Evolutionary conservation across 2,797 vertebrate species (phyloP), one percentile per base, ranked within the genome.

Genomic region (Euphonia xanthogaster): DNA sequence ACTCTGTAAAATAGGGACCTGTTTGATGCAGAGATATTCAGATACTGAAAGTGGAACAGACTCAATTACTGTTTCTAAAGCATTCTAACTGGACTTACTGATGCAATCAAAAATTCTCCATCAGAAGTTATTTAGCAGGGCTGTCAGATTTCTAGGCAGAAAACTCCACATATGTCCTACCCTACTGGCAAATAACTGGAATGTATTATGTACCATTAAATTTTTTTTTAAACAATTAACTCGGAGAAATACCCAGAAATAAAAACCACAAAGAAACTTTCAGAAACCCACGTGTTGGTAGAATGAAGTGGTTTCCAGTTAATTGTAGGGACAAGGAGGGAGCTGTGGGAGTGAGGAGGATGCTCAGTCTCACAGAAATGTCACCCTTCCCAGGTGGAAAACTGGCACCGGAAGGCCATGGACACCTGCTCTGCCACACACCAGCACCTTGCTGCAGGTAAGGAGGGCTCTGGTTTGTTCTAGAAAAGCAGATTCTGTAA

Each of bases 351-450:
- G 39, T 6, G 42, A 79, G 50, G 51, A 15, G 19, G 72, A 12
- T 18, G 20, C 51, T 47, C 33, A 48, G n/a, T 16, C 31, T 70
- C 63, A 85, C 2, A 27, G 14, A 51, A 33, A 54, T 93, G 14
- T 82, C 82, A 15, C 44, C 95, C 77, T 35, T 82, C 35, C 71
- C 97, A 99, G 99, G 98, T 99, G 88, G 98, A 98, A 78, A 98
- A 96, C 63, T 99, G 99, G 99, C 97, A 96, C 47, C 97, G 54
- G 65, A 98, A 97, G 88, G 98, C 99, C 40, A 96, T 98, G 53
- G 99, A 99, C 96, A 98, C 95, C 4, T 99, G 99, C 72, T 98
- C 98, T 86, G 97, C 98, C 60, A 98, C 98, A 96, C 99, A 98
- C 94, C 98, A 99, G 77, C 98, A 98, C 65, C 97, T 99, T 25